Evolutionary conservation across 2,888 invertebrate species (phyloP).

Genomic region (Lomographa bimaculata): DNA sequence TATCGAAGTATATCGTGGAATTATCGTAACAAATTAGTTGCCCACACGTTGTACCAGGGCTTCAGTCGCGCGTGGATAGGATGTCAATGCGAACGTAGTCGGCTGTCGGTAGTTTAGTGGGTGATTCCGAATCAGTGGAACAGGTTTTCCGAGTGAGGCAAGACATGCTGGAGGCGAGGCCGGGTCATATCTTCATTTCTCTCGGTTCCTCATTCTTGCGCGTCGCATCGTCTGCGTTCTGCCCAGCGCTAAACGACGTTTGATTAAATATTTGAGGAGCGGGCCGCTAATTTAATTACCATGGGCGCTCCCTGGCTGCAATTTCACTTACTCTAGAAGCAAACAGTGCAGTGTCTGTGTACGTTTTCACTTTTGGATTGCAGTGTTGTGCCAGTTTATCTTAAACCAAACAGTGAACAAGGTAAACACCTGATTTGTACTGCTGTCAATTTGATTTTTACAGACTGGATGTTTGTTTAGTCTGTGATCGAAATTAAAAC

Average conservation of each 20-base stretch:
- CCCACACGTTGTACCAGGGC: slow-evolving; percentile 21
- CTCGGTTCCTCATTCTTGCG: slow-evolving; percentile 56
- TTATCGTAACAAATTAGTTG: slow-evolving; percentile 37
- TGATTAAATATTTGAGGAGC: slow-evolving; percentile 40
- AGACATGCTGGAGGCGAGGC: slow-evolving; percentile 54
- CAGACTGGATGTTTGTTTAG: too few species aligned
- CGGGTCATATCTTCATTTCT: slow-evolving; percentile 60
- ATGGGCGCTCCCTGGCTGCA: slow-evolving; percentile 33
- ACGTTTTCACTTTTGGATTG: slow-evolving; percentile 55
- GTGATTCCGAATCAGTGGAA: slow-evolving; percentile 64
- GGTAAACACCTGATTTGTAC: too few species aligned
- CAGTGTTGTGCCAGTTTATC: slow-evolving; percentile 49
- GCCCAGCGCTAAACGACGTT: slow-evolving; percentile 27
- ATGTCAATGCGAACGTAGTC: slow-evolving; percentile 54
- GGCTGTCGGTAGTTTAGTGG: slow-evolving; percentile 66
- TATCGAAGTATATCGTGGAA: slow-evolving; percentile 50
- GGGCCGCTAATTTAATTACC: slow-evolving; percentile 62
- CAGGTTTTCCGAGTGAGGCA: slow-evolving; percentile 63
- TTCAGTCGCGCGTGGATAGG: slow-evolving; percentile 33
- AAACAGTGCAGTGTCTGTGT: slow-evolving; percentile 42
- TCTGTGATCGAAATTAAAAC: not conserved
- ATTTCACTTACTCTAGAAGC: slow-evolving; percentile 33
- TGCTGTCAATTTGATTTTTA: too few species aligned
- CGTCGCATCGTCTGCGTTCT: slow-evolving; percentile 43
- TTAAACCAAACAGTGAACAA: slow-evolving; percentile 25